Evolutionary conservation across 1,140 invertebrate genomes (phyloP).

Genomic region (Platyura marginata): DNA sequence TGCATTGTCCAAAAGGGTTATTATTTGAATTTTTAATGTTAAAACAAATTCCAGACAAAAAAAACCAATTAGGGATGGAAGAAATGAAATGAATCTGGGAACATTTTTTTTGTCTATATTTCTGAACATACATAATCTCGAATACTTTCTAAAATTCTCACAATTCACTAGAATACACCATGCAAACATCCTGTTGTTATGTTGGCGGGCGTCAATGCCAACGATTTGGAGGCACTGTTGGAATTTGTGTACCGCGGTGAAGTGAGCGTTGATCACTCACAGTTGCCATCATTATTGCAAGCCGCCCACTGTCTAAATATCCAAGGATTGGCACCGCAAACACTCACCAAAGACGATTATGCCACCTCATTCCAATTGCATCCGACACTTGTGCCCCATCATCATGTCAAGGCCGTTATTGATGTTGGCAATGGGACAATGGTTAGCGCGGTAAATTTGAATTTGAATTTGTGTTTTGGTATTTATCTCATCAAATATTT

Average conservation of each 20-base stretch:
- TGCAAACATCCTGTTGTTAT: slow-evolving; percentile 46
- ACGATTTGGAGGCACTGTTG: slow-evolving; percentile 37
- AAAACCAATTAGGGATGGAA: too few relatives aligned
- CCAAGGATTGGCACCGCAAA: slow-evolving; percentile 34
- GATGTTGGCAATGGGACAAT: slow-evolving; percentile 2
- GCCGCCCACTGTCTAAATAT: slow-evolving; percentile 41
- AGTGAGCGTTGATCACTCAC: slow-evolving; percentile 39
- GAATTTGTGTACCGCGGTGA: slow-evolving; percentile 45
- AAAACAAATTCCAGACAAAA: too few relatives aligned
- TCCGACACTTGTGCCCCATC: slow-evolving; percentile 21
- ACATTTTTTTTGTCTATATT: background rate
- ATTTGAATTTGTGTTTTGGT: background rate
- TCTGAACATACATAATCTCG: too few relatives aligned
- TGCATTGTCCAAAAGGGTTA: too few relatives aligned
- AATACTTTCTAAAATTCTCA: too few relatives aligned
- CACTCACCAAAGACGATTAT: slow-evolving; percentile 24
- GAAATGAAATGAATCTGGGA: background rate
- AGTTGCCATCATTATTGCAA: slow-evolving; percentile 38
- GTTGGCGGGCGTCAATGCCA: slow-evolving; percentile 38
- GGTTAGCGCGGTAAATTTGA: background rate
- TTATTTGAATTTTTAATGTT: too few relatives aligned
- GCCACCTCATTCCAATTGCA: slow-evolving; percentile 28
- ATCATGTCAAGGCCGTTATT: slow-evolving; percentile 10
- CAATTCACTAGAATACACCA: slow-evolving; percentile 43
- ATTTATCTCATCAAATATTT: background rate